Conservation (phyloP, 2,113 vertebrate species). For the Xiphophorus maculatus region DNA sequence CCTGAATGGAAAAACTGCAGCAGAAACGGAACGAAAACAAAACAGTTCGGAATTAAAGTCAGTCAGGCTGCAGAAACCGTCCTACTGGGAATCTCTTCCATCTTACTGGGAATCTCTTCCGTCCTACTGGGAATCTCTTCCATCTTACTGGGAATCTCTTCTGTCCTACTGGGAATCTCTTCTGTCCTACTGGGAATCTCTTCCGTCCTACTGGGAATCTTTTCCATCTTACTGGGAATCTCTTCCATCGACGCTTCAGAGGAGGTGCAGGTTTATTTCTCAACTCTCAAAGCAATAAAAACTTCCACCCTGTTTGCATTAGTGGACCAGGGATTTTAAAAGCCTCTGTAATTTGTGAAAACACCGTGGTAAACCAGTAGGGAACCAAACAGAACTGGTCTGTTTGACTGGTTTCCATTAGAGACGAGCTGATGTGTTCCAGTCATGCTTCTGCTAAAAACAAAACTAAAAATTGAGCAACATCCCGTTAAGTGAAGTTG, state of each 20-base stretch:
- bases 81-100: not conserved
- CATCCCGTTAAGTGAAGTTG: slow-evolving; percentile 31
- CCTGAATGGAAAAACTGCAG: slow-evolving; percentile 14
- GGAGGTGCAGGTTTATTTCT: slow-evolving; percentile 1
- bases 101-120: not conserved
- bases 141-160: too few species aligned
- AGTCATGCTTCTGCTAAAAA: slow-evolving; percentile 35
- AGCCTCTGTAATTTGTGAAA: not conserved
- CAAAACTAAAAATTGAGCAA: slow-evolving; percentile 31
- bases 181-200: too few species aligned
- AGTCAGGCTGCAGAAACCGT: not conserved
- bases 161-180: too few species aligned
- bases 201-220: too few species aligned
- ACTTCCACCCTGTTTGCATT: slow-evolving; percentile 7
- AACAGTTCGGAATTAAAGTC: not conserved
- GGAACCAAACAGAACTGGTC: not conserved
- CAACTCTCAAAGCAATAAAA: slow-evolving; percentile 7
- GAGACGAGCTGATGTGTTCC: slow-evolving; percentile 2
- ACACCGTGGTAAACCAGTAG: not conserved
- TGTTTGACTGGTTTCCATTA: not conserved
- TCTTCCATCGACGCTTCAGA: slow-evolving; percentile 8
- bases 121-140: too few species aligned
- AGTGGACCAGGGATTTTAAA: not conserved
- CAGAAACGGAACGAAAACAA: not conserved
- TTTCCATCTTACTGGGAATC: not conserved